phyloP scores from a whole-genome alignment of 2,888 invertebrate genomes.

The Callyntrura sp. region DNA sequence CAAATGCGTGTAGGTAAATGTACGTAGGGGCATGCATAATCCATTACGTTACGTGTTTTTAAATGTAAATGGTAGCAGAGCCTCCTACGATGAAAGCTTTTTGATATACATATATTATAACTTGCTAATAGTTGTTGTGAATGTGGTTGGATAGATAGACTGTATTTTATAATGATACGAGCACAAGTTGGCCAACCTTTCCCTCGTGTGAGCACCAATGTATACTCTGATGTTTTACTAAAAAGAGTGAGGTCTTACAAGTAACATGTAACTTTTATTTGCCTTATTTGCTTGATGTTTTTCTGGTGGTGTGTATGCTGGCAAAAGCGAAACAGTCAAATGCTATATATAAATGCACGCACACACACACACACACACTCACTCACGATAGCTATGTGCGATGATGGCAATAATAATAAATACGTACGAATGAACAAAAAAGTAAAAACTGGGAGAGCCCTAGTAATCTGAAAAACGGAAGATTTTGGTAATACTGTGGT shows the following conservation, averaged over 20 bases:
- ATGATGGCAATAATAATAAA: conserved; percentile 7
- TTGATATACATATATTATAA: background rate
- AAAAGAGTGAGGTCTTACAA: background rate
- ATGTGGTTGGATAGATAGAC: conserved; percentile 38
- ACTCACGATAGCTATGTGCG: conserved; percentile 28
- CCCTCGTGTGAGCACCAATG: conserved; percentile 55
- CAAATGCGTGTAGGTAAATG: background rate
- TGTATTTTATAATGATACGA: conserved; percentile 35
- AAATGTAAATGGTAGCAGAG: background rate
- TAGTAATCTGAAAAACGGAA: conserved; percentile 53
- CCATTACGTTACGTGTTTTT: background rate
- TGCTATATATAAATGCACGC: conserved; percentile 1
- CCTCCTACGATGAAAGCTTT: conserved; percentile 16
- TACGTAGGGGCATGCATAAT: background rate
- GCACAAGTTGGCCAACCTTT: conserved; percentile 64
- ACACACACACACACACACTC: conserved; percentile 6
- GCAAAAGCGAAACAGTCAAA: background rate
- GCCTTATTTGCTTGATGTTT: background rate
- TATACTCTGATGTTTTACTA: conserved; percentile 12
- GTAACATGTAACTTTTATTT: conserved; percentile 38
- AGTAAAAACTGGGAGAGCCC: conserved; percentile 68
- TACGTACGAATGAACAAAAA: conserved; percentile 22
- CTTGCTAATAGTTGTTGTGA: conserved; percentile 2
- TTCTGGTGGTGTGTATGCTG: no score
- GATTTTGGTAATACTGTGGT: conserved; percentile 28